A percentile compares a stretch with the other conserved stretches of the same genome.
phyloP scores from a whole-genome alignment of 2,113 vertebrate genomes.

The Brevimyrus niger region DNA sequence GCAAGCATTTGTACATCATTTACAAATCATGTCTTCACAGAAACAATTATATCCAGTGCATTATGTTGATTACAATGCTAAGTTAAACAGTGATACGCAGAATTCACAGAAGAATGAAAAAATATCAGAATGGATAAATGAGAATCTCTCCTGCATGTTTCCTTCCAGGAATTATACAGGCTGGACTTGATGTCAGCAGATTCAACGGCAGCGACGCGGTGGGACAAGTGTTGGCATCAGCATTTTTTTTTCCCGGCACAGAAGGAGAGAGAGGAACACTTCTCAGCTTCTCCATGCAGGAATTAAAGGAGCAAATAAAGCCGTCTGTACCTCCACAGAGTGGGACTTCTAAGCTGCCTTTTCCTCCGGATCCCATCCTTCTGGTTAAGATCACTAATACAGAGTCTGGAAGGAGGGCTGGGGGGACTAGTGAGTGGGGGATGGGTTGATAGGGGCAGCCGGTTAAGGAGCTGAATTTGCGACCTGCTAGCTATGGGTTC shows the following conservation, averaged over 20 bases:
- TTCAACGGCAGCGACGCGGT: slow-evolving; percentile 50
- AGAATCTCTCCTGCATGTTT: slow-evolving; percentile 34
- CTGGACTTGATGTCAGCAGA: slow-evolving; percentile 57
- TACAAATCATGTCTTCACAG: background rate
- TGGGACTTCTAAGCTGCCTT: slow-evolving; percentile 9
- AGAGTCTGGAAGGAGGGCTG: background rate
- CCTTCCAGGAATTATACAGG: slow-evolving; percentile 56
- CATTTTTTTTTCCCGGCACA: slow-evolving; percentile 48
- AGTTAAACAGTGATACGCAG: background rate
- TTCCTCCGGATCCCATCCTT: background rate
- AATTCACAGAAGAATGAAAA: background rate
- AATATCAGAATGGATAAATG: background rate
- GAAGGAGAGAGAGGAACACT: slow-evolving; percentile 53
- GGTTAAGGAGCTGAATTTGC: background rate
- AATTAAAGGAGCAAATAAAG: slow-evolving; percentile 57
- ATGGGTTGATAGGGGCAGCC: background rate
- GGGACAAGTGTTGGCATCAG: slow-evolving; percentile 62
- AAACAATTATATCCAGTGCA: background rate
- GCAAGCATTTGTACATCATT: background rate
- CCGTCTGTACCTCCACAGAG: slow-evolving; percentile 21
- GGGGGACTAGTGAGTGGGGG: background rate
- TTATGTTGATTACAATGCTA: background rate
- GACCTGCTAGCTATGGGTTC: background rate
- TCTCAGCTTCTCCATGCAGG: slow-evolving; percentile 44
- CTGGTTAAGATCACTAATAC: background rate